These are phyloP conservation scores for Pimpla rufipes DNA, from an alignment of 2,888 invertebrate species.

Conservation along the genomic window DNA sequence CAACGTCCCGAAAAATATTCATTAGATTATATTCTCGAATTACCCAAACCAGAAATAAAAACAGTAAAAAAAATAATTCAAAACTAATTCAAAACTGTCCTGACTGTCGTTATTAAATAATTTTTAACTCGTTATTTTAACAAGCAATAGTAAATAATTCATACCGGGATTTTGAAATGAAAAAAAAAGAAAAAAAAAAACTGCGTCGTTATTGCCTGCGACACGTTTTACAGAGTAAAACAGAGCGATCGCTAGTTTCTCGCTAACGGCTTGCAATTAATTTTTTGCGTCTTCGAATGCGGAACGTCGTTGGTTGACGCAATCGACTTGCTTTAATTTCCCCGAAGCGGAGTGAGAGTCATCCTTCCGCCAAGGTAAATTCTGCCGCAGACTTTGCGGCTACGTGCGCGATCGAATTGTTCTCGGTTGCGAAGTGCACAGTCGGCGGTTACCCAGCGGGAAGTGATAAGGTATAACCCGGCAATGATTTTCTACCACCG, in stretches of 20 bases:
- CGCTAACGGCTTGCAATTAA: too few species aligned
- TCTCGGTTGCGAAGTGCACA: not conserved
- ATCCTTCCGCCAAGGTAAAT: not conserved
- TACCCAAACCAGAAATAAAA: too few species aligned
- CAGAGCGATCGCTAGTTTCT: not conserved
- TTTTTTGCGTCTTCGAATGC: not conserved
- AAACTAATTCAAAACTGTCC: too few species aligned
- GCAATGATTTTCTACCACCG: not conserved
- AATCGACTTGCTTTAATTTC: not conserved
- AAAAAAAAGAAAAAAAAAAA: too few species aligned
- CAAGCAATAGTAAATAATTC: too few species aligned
- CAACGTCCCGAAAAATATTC: too few species aligned
- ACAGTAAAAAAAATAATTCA: too few species aligned
- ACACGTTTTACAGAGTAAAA: not conserved
- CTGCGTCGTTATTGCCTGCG: too few species aligned
- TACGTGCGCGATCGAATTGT: not conserved
- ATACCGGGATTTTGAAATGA: too few species aligned
- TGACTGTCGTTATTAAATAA: too few species aligned
- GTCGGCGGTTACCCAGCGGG: not conserved
- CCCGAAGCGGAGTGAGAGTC: not conserved
- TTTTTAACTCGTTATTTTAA: too few species aligned
- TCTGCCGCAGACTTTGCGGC: not conserved
- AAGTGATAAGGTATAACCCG: constrained; percentile 20
- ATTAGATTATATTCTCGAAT: too few species aligned
- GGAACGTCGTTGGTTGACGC: not conserved